Base-by-base conservation (phyloP, 1,140 invertebrate species). In the Penaeus vannamei region DNA sequence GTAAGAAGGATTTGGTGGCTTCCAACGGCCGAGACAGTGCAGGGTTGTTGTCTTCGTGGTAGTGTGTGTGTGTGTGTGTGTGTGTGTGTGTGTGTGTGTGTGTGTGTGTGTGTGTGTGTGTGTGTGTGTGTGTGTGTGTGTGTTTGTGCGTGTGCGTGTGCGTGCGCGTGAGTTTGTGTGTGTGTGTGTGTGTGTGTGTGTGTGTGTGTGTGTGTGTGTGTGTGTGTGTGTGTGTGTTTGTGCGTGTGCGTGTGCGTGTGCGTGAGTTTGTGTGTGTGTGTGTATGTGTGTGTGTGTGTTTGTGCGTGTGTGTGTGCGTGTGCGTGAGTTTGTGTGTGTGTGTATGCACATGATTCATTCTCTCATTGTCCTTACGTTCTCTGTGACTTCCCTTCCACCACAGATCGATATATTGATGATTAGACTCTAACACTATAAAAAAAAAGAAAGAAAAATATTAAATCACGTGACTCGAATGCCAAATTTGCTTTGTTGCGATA, bases 141-240 rank as follows among this genome's bases (percentile, higher is more conserved):
- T 81, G 46, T 46, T 46, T 81, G 46, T 46, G 46, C 20, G 20
- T 53, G 46, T 81, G 46, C 46, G 46, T 81, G 46, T 81, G 20
- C 8, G 46, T 81, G 19, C 5, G 7, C 8, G 1, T 81, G 5
- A 46, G 5, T 3, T 46, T 81, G 7, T 46, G 59, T 53, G 17
- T 79, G 32, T 82, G 1, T 59, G 19, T 59, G 19, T 60, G 26
- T 46, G 10, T 81, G 36, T 80, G 36, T 80, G 36, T 77, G 36
- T 80, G n/a, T 81, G n/a, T 81, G n/a, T 81, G n/a, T 82, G 26
- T 59, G 26, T 82, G 26, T 53, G 26, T 82, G 26, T 82, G 26
- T 82, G 26, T 53, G 53, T 82, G 53, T 82, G 53, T 82, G 53
- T 82, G 53, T 82, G 53, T 82, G 22, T 82, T 22, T 59, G 53